A percentile compares a stretch with the other conserved stretches of the same genome.
These are phyloP conservation scores for Cataglyphis cursor DNA, from an alignment of 2,888 invertebrate species.

Conservation along the genomic window DNA sequence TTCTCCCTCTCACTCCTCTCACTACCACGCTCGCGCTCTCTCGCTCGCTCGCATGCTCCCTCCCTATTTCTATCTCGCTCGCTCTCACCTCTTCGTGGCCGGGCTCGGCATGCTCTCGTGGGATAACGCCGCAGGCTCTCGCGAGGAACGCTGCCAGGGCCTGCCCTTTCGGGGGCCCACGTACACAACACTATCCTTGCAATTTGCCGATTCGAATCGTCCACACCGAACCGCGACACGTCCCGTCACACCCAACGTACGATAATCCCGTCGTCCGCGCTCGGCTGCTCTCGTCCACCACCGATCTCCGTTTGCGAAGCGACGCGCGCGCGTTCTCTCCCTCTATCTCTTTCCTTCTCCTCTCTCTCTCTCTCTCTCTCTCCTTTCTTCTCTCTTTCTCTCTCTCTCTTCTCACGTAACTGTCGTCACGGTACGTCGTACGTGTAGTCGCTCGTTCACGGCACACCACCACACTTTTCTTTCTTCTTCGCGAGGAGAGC, in stretches of 20 bases:
- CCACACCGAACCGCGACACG: slow-evolving; percentile 67
- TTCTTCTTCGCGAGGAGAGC: slow-evolving; percentile 42
- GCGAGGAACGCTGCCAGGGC: slow-evolving; percentile 44
- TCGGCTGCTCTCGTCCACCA: slow-evolving; percentile 59
- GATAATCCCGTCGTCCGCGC: slow-evolving; percentile 73
- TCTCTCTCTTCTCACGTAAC: slow-evolving; percentile 37
- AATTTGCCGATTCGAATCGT: slow-evolving; percentile 65
- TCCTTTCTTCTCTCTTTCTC: background rate
- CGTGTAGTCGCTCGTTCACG: slow-evolving; percentile 54
- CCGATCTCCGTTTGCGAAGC: slow-evolving; percentile 66
- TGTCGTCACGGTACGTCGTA: slow-evolving; percentile 55
- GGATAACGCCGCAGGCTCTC: slow-evolving; percentile 52
- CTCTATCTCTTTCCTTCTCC: background rate
- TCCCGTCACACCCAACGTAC: slow-evolving; percentile 81
- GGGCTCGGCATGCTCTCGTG: slow-evolving; percentile 66
- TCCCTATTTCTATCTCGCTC: slow-evolving; percentile 67
- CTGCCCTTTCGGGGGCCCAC: slow-evolving; percentile 59
- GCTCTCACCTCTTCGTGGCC: slow-evolving; percentile 71
- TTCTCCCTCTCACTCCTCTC: slow-evolving; percentile 41
- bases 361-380: background rate
- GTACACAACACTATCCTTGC: slow-evolving; percentile 73
- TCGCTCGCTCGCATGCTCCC: slow-evolving; percentile 60
- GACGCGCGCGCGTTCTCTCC: slow-evolving; percentile 70
- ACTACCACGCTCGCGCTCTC: slow-evolving; percentile 43
- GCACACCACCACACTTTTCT: slow-evolving; percentile 29